phyloP scores from a whole-genome alignment of 2,113 vertebrate species.

The Galeopterus variegatus region DNA sequence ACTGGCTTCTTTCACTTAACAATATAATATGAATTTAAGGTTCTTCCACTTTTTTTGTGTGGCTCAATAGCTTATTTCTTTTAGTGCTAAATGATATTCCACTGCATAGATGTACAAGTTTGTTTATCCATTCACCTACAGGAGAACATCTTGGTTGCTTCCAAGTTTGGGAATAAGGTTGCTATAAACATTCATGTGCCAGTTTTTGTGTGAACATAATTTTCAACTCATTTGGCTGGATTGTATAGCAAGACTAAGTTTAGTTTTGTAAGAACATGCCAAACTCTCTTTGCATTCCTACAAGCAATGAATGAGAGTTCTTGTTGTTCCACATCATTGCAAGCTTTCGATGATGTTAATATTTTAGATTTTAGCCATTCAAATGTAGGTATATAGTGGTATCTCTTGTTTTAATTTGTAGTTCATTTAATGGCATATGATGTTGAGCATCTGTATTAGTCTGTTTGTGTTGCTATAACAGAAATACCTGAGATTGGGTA shows the following conservation, averaged over 20 bases:
- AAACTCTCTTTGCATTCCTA: not conserved
- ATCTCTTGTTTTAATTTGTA: slow-evolving; percentile 21
- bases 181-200: not conserved
- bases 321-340: not conserved
- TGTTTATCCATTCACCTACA: not conserved
- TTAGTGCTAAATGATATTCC: not conserved
- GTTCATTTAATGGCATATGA: not conserved
- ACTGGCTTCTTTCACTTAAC: not conserved
- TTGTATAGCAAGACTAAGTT: slow-evolving; percentile 23
- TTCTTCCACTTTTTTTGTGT: not conserved
- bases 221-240: not conserved
- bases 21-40: not conserved
- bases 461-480: too few species aligned
- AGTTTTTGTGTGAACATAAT: not conserved
- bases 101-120: not conserved
- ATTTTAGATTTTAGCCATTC: not conserved
- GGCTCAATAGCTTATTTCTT: not conserved
- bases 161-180: not conserved
- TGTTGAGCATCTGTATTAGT: not conserved
- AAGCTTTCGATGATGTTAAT: not conserved
- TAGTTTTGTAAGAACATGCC: slow-evolving; percentile 19
- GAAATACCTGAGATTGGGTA: too few species aligned
- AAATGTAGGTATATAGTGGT: not conserved
- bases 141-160: not conserved
- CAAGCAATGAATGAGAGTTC: not conserved